Evolutionary conservation across 1,140 invertebrate species (phyloP), one percentile per base, ranked within the genome.

Genomic region (Proales similis): DNA sequence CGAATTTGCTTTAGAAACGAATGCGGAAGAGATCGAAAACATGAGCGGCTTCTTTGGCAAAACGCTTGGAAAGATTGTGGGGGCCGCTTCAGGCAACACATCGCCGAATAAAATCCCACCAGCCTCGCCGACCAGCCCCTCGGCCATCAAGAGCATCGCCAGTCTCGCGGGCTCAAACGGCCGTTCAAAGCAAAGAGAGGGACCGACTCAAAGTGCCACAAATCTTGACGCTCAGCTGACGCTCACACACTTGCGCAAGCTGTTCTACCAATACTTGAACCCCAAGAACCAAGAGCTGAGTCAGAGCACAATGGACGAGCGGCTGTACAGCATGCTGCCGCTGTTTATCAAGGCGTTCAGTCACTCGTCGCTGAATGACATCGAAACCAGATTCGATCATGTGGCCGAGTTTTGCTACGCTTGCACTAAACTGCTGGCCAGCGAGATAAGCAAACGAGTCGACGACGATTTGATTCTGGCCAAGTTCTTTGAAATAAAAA

Each of bases 291-390:
- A 84, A n/a, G 71, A 68, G 36, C 65, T 67, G 11, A 70, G 70
- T 5, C 69, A 71, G 33, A 68, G 70, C 27, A 88, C 94, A 74
- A 83, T 86, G 64, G 89, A 95, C 76, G 86, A 87, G 70, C 92
- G 93, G 76, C 79, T 97, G 0, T 96, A 96, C 75, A 93, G 91
- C 75, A 94, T 97, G 88, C 79, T 98, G 68, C 93, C 93, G 38
- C 79, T 97, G 7, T 97, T 98, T 78, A 93, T 89, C 78, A 96
- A 91, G 88, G 87, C 92, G 45, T 93, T 93, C 79, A 86, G 86
- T 60, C 84, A 86, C 67, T 86, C 86, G 72, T 86, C 88, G 36
- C 84, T 87, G 1, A 83, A 83, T 70, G 89, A 92, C 69, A 92
- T 94, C 86, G 87, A 86, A 72, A 90, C 93, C 73, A 90, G 91